Evolutionary conservation across 1,140 invertebrate species (phyloP).

Genomic region (Plutomurus gul): DNA sequence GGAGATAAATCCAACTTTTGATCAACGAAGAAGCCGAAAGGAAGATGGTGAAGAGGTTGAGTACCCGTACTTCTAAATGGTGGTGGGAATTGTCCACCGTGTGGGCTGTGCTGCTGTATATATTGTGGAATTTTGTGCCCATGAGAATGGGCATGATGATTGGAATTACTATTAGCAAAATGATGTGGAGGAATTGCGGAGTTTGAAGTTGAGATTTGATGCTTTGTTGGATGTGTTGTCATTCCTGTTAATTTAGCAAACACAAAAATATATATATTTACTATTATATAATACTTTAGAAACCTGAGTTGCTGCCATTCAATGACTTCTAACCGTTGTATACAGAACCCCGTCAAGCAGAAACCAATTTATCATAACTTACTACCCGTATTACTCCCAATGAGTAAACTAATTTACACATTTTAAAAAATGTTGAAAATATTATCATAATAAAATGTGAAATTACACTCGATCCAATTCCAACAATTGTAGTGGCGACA

Average conservation of each 20-base stretch:
- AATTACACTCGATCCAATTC: no score
- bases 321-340: no score
- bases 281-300: no score
- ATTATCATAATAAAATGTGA: no score
- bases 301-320: no score
- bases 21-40: slow-evolving; percentile 8
- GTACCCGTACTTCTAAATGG: neutral
- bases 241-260: neutral
- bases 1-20: slow-evolving; percentile 6
- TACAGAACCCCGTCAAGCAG: no score
- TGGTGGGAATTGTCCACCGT: neutral
- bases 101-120: neutral
- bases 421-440: no score
- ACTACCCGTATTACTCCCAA: no score
- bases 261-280: neutral
- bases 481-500: no score
- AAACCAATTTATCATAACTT: no score
- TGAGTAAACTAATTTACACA: no score
- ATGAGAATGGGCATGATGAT: slow-evolving; percentile 31
- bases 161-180: neutral
- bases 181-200: neutral
- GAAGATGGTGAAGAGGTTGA: neutral
- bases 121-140: neutral
- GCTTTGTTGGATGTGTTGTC: neutral
- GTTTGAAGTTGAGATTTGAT: no score